Evolutionary conservation across 2,113 vertebrate genomes (phyloP).

Genomic region (Neolamprologus sp.): DNA sequence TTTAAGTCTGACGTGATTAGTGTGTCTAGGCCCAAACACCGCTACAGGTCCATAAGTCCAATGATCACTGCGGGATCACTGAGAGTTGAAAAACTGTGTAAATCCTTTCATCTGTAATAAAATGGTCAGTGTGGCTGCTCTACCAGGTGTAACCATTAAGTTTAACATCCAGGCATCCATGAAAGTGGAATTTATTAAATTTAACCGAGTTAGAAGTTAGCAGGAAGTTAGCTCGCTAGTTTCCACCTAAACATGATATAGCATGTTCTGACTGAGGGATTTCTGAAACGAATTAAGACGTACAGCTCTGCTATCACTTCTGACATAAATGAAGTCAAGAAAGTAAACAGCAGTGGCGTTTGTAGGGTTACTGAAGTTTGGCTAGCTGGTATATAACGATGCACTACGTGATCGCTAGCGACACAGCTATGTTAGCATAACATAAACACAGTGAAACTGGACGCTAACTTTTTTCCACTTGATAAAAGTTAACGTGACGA

Average conservation of each 20-base stretch:
- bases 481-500: not conserved
- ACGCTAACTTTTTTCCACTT: not conserved
- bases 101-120: not conserved
- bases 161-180: not conserved
- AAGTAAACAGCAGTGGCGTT: not conserved
- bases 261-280: not conserved
- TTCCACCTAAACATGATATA: fast-evolving
- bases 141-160: not conserved
- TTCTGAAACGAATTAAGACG: fast-evolving
- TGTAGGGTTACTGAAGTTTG: not conserved
- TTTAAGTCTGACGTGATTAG: not conserved
- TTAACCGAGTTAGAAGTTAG: not conserved
- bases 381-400: not conserved
- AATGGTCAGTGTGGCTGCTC: not conserved
- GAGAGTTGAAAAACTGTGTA: not conserved
- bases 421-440: not conserved
- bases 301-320: not conserved
- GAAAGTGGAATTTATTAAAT: not conserved
- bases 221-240: fast-evolving
- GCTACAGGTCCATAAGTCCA: not conserved
- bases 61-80: not conserved
- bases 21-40: not conserved
- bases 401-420: not conserved
- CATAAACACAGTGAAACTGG: fast-evolving
- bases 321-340: not conserved